Percentiles rank a stretch among this genome's conserved stretches.
Evolutionary conservation across 2,888 invertebrate species (phyloP).

Genomic region (Zygogramma bicolorata): DNA sequence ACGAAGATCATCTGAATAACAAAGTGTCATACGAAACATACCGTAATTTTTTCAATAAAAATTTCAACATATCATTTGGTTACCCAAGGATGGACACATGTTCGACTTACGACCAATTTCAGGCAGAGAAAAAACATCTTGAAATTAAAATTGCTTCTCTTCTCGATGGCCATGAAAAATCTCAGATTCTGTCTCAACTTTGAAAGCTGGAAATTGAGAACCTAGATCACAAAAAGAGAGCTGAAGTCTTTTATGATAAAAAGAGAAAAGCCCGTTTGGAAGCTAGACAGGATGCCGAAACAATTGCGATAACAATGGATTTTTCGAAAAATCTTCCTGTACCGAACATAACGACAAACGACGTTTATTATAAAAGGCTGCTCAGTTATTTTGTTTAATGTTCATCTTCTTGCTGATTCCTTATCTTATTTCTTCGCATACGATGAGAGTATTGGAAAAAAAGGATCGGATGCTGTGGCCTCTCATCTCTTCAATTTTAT

Average conservation of each 20-base stretch:
- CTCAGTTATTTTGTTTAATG: slow-evolving; percentile 42
- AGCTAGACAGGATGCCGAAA: background rate
- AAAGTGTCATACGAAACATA: slow-evolving; percentile 12
- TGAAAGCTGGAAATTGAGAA: background rate
- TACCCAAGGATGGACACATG: background rate
- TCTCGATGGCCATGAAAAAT: slow-evolving; percentile 4
- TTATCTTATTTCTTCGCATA: slow-evolving; percentile 47
- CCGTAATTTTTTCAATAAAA: background rate
- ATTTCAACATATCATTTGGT: background rate
- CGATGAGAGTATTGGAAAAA: slow-evolving; percentile 34
- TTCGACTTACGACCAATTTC: slow-evolving; percentile 6
- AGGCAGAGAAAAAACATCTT: slow-evolving; percentile 8
- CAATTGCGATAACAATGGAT: slow-evolving; percentile 30
- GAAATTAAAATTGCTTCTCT: slow-evolving; percentile 14
- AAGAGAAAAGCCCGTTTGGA: slow-evolving; percentile 5
- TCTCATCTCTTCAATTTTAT: slow-evolving; percentile 43
- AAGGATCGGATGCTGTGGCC: slow-evolving; percentile 49
- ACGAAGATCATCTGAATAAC: slow-evolving; percentile 4
- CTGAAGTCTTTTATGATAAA: slow-evolving; percentile 8
- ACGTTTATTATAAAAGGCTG: slow-evolving; percentile 47
- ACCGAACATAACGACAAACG: slow-evolving; percentile 50
- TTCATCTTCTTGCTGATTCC: slow-evolving; percentile 45
- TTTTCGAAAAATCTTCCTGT: slow-evolving; percentile 42
- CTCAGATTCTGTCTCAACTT: slow-evolving; percentile 11
- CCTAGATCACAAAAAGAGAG: background rate